Evolutionary conservation across 2,797 vertebrate genomes (phyloP).

Genomic region (Poecilia velifera): DNA sequence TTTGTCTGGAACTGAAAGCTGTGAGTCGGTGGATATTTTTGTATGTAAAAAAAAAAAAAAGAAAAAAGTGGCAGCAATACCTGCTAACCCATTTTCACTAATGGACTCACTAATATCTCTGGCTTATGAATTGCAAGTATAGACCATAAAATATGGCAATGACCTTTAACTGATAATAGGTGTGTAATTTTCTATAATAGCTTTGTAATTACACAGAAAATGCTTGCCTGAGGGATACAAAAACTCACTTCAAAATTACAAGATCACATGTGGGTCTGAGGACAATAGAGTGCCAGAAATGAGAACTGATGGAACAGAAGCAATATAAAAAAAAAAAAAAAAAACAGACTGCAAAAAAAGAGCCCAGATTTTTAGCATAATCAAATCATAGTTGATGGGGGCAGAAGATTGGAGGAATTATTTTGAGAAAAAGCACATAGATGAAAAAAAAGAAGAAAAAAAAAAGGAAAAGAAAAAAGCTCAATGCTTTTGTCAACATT

Average conservation of each 20-base stretch:
- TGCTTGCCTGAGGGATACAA: slow-evolving; percentile 16
- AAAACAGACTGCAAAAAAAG: background rate
- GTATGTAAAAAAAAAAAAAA: background rate
- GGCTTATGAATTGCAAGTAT: slow-evolving; percentile 29
- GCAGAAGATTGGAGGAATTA: background rate
- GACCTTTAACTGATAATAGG: slow-evolving; percentile 40
- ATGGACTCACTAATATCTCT: slow-evolving; percentile 22
- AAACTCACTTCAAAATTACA: slow-evolving; percentile 32
- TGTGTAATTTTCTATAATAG: slow-evolving; percentile 32
- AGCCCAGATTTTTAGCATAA: slow-evolving; percentile 4
- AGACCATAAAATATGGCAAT: slow-evolving; percentile 29
- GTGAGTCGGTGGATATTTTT: background rate
- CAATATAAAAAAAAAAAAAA: background rate
- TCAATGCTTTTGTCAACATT: background rate
- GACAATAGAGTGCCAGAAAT: slow-evolving; percentile 1
- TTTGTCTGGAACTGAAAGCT: slow-evolving; percentile 2
- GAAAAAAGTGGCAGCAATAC: slow-evolving; percentile 9
- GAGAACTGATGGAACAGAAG: background rate
- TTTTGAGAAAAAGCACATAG: background rate
- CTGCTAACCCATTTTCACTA: slow-evolving; percentile 19
- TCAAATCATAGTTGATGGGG: background rate
- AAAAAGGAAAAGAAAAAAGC: background rate
- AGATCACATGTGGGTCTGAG: slow-evolving; percentile 1
- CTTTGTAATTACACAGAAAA: slow-evolving; percentile 30
- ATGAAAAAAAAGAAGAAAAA: background rate